Conservation (phyloP, 2,797 vertebrate genomes). For the Poecilia picta region DNA sequence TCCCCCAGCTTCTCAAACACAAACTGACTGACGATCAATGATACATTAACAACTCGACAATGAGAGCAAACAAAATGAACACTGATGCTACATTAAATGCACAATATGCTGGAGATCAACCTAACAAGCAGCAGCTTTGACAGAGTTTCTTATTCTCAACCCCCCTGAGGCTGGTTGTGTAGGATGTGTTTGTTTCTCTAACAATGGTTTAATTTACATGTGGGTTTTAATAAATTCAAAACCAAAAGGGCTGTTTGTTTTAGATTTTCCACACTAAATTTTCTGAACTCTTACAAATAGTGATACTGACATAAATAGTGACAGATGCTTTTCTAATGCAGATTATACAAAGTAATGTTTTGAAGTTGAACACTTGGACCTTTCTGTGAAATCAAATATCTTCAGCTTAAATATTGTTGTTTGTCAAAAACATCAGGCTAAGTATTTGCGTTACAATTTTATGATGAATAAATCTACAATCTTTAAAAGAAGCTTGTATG, state of each 20-base stretch:
- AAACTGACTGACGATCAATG: conserved; percentile 56
- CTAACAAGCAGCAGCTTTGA: conserved; percentile 6
- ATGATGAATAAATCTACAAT: neutral
- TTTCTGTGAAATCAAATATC: neutral
- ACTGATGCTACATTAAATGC: conserved; percentile 12
- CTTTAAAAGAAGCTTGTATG: neutral
- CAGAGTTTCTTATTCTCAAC: conserved; percentile 9
- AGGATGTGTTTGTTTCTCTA: conserved; percentile 37
- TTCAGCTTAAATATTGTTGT: too few species aligned
- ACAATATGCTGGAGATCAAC: conserved; percentile 13
- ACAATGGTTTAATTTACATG: conserved; percentile 38
- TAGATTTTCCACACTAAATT: neutral
- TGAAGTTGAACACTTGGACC: neutral
- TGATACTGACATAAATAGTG: neutral
- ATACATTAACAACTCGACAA: conserved; percentile 36
- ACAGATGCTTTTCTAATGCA: neutral
- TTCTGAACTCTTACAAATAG: conserved; percentile 16
- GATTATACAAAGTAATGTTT: neutral
- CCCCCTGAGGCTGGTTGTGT: conserved; percentile 26
- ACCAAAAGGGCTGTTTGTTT: conserved; percentile 33
- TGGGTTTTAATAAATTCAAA: conserved; percentile 35
- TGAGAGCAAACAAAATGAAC: conserved; percentile 8
- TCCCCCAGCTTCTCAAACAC: conserved; percentile 27
- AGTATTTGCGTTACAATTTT: neutral
- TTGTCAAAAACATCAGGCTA: too few species aligned